Conservation (phyloP, 2,797 vertebrate species). For the Girardinus metallicus region DNA sequence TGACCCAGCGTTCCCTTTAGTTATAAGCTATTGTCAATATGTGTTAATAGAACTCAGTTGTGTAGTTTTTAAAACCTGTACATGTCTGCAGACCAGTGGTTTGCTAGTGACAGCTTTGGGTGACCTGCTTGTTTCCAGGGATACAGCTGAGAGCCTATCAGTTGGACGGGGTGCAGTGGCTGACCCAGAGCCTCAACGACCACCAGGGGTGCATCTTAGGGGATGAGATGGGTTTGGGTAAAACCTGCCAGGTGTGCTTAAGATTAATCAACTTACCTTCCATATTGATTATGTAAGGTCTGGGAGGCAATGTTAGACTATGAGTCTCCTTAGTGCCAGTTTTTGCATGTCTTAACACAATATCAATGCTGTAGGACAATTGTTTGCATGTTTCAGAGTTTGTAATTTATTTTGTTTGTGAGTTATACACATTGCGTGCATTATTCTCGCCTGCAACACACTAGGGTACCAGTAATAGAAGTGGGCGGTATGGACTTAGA, state of each 20-base stretch:
- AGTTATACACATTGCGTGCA: not conserved
- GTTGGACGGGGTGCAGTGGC: slow-evolving; percentile 89
- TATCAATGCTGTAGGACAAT: not conserved
- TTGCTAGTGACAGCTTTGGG: not conserved
- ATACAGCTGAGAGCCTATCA: slow-evolving; percentile 87
- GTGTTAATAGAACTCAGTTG: not conserved
- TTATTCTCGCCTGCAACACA: not conserved
- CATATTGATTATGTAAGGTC: not conserved
- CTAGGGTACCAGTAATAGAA: no score
- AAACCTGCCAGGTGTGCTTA: slow-evolving; percentile 91
- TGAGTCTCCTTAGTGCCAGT: not conserved
- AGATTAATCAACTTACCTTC: not conserved
- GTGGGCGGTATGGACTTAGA: no score
- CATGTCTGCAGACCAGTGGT: not conserved
- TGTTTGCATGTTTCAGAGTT: not conserved
- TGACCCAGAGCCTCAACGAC: slow-evolving; percentile 78
- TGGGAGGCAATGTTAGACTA: not conserved
- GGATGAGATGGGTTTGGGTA: slow-evolving; percentile 96
- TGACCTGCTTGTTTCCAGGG: slow-evolving; percentile 66
- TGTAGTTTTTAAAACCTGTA: not conserved
- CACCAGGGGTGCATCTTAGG: slow-evolving; percentile 91
- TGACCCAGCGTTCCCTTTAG: not conserved
- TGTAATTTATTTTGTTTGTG: not conserved
- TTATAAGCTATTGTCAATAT: no score
- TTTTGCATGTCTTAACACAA: not conserved